Base-by-base conservation (phyloP, 2,888 invertebrate species). In the Troides aeacus region DNA sequence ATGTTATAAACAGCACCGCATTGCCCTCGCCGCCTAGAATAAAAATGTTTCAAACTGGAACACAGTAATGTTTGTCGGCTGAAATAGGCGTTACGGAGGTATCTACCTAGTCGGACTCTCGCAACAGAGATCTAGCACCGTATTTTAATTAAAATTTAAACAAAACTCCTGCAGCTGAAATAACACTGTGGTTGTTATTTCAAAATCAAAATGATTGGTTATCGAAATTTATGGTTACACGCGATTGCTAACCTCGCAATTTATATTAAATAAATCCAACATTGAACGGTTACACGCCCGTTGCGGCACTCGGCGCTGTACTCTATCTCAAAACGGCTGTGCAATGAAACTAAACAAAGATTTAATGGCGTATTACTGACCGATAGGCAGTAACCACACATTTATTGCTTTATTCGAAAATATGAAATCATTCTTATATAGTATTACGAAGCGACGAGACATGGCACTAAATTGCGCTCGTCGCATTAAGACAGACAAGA, bases 241-340 rank as follows among this genome's bases (percentile, higher is more conserved):
- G 36, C 60, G 66, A 66, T 61, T 66, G 66, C 53, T 60, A 53
- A 66, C 66, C 39, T 53, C 61, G 61, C 60, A 61, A 66, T 66
- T 66, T 66, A 66, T 66, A 66, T 66, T 60, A 60, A 66, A 66
- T 66, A 66, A 66, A 66, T 66, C 53, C 61, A 61, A 66, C 53
- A 53, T 66, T 61, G 66, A 66, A 53, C 53, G 66, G 61, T 66
- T 53, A 66, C 61, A 61, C 53, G 66, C 53, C 53, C 53, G 61
- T 56, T 61, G 61, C 53, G 61, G 53, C 50, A 61, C 53, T 66
- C 59, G 6, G 50, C 30, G 46, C 60, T 53, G 66, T 59, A 60
- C 57, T 21, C n/a, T 58, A 58, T 23, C 57, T 58, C 58, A n/a
- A 62, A 62, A 53, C 56, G n/a, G 4, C 17, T 58, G 46, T n/a